Percentiles rank a stretch among this genome's conserved stretches.
phyloP scores from a whole-genome alignment of 2,888 invertebrate genomes.

The Nomada goodeniana region DNA sequence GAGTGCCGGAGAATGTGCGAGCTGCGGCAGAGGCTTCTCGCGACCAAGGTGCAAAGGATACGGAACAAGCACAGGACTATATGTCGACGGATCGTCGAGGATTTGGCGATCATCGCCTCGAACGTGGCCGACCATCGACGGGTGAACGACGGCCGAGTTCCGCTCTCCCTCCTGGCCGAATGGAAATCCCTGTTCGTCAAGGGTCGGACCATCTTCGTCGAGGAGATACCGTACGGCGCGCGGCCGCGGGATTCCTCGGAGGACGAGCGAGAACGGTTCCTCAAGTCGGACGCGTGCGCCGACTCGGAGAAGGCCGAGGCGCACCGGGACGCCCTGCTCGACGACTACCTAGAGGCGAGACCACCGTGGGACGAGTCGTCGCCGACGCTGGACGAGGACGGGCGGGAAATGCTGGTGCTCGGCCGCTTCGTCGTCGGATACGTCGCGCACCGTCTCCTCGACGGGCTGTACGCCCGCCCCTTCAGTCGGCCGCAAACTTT shows the following conservation, averaged over 20 bases:
- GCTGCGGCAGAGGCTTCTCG: conserved; percentile 86
- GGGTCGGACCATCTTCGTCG: conserved; percentile 85
- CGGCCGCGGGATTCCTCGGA: not conserved
- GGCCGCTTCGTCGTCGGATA: conserved; percentile 85
- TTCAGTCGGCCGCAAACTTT: conserved; percentile 81
- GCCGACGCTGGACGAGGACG: conserved; percentile 83
- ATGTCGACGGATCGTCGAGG: conserved; percentile 86
- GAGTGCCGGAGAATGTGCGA: conserved; percentile 77
- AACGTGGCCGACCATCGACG: conserved; percentile 85
- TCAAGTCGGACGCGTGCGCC: not conserved
- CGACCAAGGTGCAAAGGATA: conserved; percentile 78
- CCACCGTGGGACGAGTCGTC: conserved; percentile 86
- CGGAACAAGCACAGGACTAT: conserved; percentile 82
- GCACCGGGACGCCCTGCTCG: conserved; percentile 84
- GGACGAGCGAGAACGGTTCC: conserved; percentile 81
- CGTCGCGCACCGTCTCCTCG: conserved; percentile 85
- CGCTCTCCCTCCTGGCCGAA: conserved; percentile 85
- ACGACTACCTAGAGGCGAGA: conserved; percentile 86
- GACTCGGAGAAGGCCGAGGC: conserved; percentile 77
- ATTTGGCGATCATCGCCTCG: conserved; percentile 86
- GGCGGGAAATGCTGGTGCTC: conserved; percentile 81
- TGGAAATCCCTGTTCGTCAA: conserved; percentile 87
- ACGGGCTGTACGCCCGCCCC: conserved; percentile 85
- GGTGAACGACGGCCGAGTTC: conserved; percentile 83
- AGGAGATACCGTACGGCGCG: conserved; percentile 67